A percentile compares a stretch with the other conserved stretches of the same genome.
Conservation (phyloP, 2,888 invertebrate species). For the Sphaerolaimus hirsutus region DNA sequence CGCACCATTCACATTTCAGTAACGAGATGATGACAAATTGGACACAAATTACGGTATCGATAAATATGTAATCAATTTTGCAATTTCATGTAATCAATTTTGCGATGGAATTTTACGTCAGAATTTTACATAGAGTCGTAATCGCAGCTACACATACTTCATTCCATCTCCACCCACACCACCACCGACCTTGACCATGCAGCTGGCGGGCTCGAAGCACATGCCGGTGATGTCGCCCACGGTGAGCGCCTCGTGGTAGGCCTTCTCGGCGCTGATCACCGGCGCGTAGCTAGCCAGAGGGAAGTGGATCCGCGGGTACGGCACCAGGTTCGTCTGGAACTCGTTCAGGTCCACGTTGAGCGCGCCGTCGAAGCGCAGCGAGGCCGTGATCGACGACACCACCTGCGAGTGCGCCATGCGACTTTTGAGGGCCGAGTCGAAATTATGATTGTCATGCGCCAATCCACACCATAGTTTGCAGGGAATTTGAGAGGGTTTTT, state of each 20-base stretch:
- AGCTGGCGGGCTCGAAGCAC: constrained; percentile 51
- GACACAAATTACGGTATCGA: no score
- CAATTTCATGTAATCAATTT: background rate
- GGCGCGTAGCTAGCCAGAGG: constrained; percentile 33
- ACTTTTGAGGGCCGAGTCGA: no score
- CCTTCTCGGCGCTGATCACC: constrained; percentile 8
- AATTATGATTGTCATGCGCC: no score
- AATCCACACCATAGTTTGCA: no score
- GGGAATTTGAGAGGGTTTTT: no score
- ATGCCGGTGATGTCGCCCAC: constrained; percentile 64
- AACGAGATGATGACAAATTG: no score
- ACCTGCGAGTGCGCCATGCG: constrained; percentile 79
- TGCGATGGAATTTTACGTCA: no score
- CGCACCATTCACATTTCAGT: no score
- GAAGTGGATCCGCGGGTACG: no score
- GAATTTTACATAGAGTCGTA: no score
- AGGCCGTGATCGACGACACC: constrained; percentile 58
- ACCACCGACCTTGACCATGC: constrained; percentile 20
- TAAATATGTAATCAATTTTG: no score
- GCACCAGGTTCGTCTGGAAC: constrained; percentile 38
- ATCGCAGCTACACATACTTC: background rate
- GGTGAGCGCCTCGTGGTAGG: constrained; percentile 9
- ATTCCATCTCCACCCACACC: background rate
- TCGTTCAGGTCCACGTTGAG: constrained; percentile 57
- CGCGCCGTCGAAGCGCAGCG: no score